Evolutionary conservation across 2,113 vertebrate genomes (phyloP).

Genomic region (Onychostoma macrolepis): DNA sequence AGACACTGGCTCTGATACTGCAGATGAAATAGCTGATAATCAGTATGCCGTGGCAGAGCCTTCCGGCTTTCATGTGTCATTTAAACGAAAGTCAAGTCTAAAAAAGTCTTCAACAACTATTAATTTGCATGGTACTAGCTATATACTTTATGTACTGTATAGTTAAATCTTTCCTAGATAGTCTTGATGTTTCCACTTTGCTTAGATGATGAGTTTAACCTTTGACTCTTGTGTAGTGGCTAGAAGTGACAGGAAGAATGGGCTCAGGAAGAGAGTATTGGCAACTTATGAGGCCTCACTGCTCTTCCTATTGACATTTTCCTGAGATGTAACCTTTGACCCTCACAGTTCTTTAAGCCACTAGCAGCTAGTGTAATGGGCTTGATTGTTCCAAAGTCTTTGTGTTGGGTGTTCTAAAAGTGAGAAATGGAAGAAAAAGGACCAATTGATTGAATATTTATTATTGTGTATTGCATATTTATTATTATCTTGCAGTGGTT

Average conservation of each 20-base stretch:
- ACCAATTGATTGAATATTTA: neutral
- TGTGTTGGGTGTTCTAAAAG: neutral
- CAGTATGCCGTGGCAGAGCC: neutral
- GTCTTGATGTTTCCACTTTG: neutral
- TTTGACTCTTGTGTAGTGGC: neutral
- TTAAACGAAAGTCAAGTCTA: neutral
- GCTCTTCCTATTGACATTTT: constrained; percentile 23
- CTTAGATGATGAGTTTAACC: constrained; percentile 1
- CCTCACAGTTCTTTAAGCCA: neutral
- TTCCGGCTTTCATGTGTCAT: neutral
- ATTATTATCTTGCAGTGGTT: neutral
- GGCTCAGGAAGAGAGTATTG: neutral
- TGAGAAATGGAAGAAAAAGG: neutral
- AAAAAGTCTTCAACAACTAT: neutral
- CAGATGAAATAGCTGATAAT: constrained; percentile 51
- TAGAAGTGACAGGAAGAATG: neutral
- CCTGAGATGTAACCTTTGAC: constrained; percentile 15
- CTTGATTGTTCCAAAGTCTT: neutral
- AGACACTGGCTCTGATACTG: constrained; percentile 38
- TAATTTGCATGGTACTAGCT: neutral
- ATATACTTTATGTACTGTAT: constrained; percentile 2
- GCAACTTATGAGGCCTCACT: neutral
- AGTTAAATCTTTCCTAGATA: neutral
- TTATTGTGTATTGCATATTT: neutral
- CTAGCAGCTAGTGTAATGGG: neutral